Evolutionary conservation across 1,140 invertebrate species (phyloP).

Genomic region (Lepidurus packardi): DNA sequence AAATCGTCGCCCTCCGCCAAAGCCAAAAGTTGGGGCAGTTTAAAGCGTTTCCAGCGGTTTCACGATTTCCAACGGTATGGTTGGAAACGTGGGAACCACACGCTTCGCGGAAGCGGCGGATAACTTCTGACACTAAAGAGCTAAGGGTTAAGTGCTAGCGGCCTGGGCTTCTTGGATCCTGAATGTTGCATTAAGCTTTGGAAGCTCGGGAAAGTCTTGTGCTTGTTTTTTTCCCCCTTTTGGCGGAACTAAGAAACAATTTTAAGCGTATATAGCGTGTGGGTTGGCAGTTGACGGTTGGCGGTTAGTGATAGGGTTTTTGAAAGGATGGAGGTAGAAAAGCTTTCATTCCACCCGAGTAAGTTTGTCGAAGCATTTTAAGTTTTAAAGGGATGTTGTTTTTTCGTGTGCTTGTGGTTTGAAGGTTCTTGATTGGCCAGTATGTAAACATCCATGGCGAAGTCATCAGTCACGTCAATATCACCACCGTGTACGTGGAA

Average conservation of each 20-base stretch:
- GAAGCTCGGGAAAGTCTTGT: too few relatives aligned
- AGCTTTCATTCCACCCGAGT: not conserved
- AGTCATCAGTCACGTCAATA: conserved; percentile 63
- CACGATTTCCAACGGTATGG: not conserved
- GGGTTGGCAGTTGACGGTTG: too few relatives aligned
- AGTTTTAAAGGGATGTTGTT: not conserved
- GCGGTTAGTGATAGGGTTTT: too few relatives aligned
- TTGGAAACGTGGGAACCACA: too few relatives aligned
- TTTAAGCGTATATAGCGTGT: too few relatives aligned
- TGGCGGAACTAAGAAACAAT: too few relatives aligned
- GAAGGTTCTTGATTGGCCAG: conserved; percentile 57
- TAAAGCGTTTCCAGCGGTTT: not conserved
- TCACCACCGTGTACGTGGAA: conserved; percentile 45
- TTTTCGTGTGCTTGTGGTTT: not conserved
- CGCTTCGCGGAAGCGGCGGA: too few relatives aligned
- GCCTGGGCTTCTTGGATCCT: too few relatives aligned
- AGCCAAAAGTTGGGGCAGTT: not conserved
- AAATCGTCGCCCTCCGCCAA: not conserved
- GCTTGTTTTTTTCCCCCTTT: too few relatives aligned
- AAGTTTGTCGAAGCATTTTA: not conserved
- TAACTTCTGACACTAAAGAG: too few relatives aligned
- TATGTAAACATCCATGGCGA: conserved; percentile 61
- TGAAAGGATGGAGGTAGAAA: not conserved
- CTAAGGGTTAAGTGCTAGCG: too few relatives aligned
- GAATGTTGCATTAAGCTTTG: too few relatives aligned